A percentile compares a stretch with the other conserved stretches of the same genome.
These are phyloP conservation scores for Rafetus swinhoei DNA, from an alignment of 2,113 vertebrate genomes.

Conservation along the genomic window DNA sequence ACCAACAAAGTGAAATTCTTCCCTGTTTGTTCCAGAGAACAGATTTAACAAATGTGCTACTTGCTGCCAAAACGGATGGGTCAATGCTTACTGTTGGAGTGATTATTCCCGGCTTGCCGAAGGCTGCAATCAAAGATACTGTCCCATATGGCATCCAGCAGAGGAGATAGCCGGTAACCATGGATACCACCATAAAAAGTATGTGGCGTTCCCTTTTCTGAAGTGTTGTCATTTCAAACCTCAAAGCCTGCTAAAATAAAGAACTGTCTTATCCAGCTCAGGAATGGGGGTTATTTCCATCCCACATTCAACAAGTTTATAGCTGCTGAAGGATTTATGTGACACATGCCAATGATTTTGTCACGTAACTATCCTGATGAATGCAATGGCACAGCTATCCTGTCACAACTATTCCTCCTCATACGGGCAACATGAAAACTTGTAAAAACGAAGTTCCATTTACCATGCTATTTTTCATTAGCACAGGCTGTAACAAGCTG, in stretches of 20 bases:
- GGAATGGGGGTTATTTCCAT: not conserved
- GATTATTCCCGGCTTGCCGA: slow-evolving; percentile 67
- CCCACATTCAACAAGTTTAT: not conserved
- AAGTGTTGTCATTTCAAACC: not conserved
- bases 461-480: not conserved
- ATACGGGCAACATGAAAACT: not conserved
- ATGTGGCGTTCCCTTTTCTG: not conserved
- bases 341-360: not conserved
- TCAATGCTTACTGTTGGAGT: slow-evolving; percentile 80
- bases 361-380: not conserved
- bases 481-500: not conserved
- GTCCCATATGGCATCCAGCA: not conserved
- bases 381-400: not conserved
- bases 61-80: slow-evolving; percentile 83
- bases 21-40: slow-evolving; percentile 86
- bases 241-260: not conserved
- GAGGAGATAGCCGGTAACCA: not conserved
- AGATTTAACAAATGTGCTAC: slow-evolving; percentile 84
- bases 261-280: not conserved
- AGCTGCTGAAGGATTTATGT: not conserved
- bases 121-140: not conserved
- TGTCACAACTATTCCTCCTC: not conserved
- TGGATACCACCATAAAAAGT: not conserved
- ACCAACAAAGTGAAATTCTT: not conserved
- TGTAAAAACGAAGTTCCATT: not conserved